Evolutionary conservation across 1,140 invertebrate genomes (phyloP).

Genomic region (Holotrichia oblita): DNA sequence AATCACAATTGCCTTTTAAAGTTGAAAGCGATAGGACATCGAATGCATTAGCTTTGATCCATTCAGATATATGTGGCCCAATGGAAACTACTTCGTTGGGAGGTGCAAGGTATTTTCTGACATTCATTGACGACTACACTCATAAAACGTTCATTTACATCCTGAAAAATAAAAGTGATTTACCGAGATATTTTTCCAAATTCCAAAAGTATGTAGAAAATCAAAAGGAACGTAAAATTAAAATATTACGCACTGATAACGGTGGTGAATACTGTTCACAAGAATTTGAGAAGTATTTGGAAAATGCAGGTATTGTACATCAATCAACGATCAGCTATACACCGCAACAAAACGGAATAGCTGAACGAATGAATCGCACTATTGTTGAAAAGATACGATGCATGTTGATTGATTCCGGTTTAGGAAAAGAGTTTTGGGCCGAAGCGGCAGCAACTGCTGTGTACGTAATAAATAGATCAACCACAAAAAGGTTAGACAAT

Average conservation of each 20-base stretch:
- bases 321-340: conserved; percentile 5
- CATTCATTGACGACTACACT: conserved; percentile 61
- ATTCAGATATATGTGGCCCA: conserved; percentile 59
- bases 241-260: conserved; percentile 55
- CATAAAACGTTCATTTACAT: conserved; percentile 59
- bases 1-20: no score
- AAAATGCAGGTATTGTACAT: conserved; percentile 34
- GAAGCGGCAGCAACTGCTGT: conserved; percentile 52
- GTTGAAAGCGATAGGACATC: no score
- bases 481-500: conserved; percentile 40
- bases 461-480: conserved; percentile 54
- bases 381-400: conserved; percentile 58
- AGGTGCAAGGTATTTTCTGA: conserved; percentile 59
- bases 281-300: no score
- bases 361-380: conserved; percentile 57
- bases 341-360: conserved; percentile 47
- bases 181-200: conserved; percentile 44
- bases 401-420: conserved; percentile 48
- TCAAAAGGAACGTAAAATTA: conserved; percentile 54
- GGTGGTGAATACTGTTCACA: conserved; percentile 55
- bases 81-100: conserved; percentile 55
- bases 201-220: conserved; percentile 57
- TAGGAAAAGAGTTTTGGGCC: conserved; percentile 56
- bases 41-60: conserved; percentile 24
- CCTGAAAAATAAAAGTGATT: conserved; percentile 53